These are phyloP conservation scores for Polydrusus cervinus DNA, from an alignment of 2,888 invertebrate genomes.

Conservation along the genomic window DNA sequence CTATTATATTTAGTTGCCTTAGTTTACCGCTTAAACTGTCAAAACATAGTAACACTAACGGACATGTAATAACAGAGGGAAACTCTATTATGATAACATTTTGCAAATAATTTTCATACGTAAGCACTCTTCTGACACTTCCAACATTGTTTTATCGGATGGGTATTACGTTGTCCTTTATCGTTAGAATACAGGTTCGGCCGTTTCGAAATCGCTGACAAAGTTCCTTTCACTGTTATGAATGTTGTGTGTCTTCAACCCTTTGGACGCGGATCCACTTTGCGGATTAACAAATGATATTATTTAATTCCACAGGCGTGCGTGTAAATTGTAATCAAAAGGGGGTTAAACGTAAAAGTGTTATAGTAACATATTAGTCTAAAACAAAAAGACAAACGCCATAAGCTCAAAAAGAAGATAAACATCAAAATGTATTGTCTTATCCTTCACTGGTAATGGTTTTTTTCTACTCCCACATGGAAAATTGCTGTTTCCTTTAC, in stretches of 20 bases:
- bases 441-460: too few relatives aligned
- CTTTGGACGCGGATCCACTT: constrained; percentile 33
- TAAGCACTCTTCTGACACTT: constrained; percentile 9
- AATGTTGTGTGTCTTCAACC: constrained; percentile 36
- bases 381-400: too few relatives aligned
- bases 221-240: constrained; percentile 42
- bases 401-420: too few relatives aligned
- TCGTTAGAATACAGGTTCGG: constrained; percentile 41
- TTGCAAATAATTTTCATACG: background rate
- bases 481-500: too few relatives aligned
- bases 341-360: too few relatives aligned
- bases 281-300: constrained; percentile 27
- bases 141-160: constrained; percentile 32
- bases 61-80: background rate
- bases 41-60: background rate
- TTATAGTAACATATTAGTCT: too few relatives aligned
- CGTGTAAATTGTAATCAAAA: background rate
- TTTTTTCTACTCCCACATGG: too few relatives aligned
- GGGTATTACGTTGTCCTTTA: constrained; percentile 40
- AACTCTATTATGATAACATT: constrained; percentile 8
- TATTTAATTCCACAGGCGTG: constrained; percentile 34
- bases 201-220: constrained; percentile 50
- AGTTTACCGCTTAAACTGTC: background rate
- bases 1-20: too few relatives aligned
- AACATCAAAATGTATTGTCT: too few relatives aligned